A percentile compares a stretch with the other conserved stretches of the same genome.
phyloP scores from a whole-genome alignment of 2,113 vertebrate genomes.

The Spheniscus mendiculus region DNA sequence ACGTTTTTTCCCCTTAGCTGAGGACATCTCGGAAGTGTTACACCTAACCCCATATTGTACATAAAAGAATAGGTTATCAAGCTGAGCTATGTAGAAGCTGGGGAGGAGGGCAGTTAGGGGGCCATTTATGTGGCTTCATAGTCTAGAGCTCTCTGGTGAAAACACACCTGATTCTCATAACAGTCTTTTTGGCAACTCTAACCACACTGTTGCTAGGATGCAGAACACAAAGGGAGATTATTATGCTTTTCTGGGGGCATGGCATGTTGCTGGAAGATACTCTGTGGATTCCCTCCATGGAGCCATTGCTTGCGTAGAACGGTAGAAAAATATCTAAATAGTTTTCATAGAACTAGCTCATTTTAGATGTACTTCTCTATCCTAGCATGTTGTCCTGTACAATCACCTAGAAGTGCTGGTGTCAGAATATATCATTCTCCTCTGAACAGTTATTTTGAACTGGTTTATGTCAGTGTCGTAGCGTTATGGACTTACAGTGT shows the following conservation, averaged over 20 bases:
- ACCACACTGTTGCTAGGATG: not conserved
- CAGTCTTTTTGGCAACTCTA: not conserved
- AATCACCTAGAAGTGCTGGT: not conserved
- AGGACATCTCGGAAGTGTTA: not conserved
- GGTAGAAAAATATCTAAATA: not conserved
- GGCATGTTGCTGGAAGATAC: not conserved
- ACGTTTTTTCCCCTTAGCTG: not conserved
- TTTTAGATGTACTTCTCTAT: not conserved
- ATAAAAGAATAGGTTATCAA: not conserved
- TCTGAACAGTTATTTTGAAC: not conserved
- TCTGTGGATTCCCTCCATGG: not conserved
- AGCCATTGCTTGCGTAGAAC: not conserved
- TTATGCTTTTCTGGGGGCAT: too few relatives aligned
- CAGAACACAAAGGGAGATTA: not conserved
- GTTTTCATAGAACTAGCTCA: not conserved
- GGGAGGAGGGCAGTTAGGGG: not conserved
- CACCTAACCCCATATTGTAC: not conserved
- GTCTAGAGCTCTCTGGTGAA: not conserved
- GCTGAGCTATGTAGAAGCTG: not conserved
- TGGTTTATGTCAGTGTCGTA: not conserved
- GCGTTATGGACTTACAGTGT: not conserved
- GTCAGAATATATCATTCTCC: not conserved
- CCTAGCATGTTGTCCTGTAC: not conserved
- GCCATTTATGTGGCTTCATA: not conserved
- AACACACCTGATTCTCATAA: not conserved